phyloP scores from a whole-genome alignment of 2,888 invertebrate genomes.

The Caenorhabditis wallacei region DNA sequence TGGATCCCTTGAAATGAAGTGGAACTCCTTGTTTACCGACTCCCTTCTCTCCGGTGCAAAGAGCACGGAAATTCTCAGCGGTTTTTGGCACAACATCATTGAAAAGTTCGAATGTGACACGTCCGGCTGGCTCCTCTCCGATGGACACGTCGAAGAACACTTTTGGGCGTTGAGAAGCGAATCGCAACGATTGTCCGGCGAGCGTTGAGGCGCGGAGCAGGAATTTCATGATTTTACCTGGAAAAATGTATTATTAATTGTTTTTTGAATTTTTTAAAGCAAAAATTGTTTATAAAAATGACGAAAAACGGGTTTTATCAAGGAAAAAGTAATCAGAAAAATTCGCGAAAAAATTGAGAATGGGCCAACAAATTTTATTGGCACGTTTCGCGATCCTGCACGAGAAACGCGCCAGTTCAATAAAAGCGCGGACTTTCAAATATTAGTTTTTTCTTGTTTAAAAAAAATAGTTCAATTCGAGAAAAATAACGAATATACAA shows the following conservation, averaged over 20 bases:
- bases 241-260: not conserved
- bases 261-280: not conserved
- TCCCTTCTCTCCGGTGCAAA: conserved; percentile 89
- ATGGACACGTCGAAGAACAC: conserved; percentile 82
- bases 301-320: not conserved
- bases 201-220: conserved; percentile 54
- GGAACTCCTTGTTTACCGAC: conserved; percentile 85
- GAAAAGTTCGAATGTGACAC: conserved; percentile 86
- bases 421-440: conserved; percentile 37
- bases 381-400: not conserved
- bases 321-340: conserved; percentile 20
- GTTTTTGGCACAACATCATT: conserved; percentile 96
- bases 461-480: not conserved
- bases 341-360: not conserved
- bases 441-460: too few relatives aligned
- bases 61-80: conserved; percentile 85
- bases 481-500: not conserved
- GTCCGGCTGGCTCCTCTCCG: conserved; percentile 77
- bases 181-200: conserved; percentile 45
- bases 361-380: not conserved
- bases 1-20: conserved; percentile 77
- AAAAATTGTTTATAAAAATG: conserved; percentile 1
- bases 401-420: conserved; percentile 12
- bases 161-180: conserved; percentile 63
- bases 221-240: conserved; percentile 62